These are phyloP conservation scores for Epizoanthus illoricatus DNA, from an alignment of 92 coral and sea anemone species.

Conservation along the genomic window DNA sequence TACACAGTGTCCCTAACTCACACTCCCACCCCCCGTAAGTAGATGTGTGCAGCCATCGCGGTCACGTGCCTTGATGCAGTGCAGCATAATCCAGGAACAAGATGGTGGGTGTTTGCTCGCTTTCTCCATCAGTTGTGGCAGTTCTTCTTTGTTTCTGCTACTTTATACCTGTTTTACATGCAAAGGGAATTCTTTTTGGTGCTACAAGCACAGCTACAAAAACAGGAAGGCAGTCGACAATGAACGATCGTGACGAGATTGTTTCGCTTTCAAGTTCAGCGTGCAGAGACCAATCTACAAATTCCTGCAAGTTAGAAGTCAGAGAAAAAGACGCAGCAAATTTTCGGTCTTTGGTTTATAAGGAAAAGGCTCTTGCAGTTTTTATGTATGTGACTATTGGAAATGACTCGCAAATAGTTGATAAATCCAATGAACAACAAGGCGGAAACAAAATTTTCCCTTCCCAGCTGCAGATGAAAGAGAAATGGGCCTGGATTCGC, in stretches of 20 bases:
- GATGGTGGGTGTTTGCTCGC: not conserved
- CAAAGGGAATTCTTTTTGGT: conserved; percentile 11
- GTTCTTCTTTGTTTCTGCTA: not conserved
- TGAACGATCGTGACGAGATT: not conserved
- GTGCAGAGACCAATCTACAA: not conserved
- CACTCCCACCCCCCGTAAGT: not conserved
- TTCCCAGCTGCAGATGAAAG: conserved; percentile 38
- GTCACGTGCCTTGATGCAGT: not conserved
- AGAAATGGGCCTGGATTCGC: conserved; percentile 87
- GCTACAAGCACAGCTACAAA: not conserved
- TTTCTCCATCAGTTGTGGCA: not conserved
- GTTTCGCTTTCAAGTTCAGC: conserved; percentile 19
- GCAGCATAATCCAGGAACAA: not conserved
- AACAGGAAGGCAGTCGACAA: not conserved
- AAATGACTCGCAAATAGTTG: conserved; percentile 29
- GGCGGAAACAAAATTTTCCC: conserved; percentile 21
- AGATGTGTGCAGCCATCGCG: not conserved
- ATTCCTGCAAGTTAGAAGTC: conserved; percentile 43
- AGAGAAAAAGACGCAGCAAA: conserved; percentile 33
- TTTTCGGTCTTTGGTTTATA: conserved; percentile 37
- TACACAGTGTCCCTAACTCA: no score
- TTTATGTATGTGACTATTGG: conserved; percentile 65
- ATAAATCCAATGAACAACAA: not conserved
- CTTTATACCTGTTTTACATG: not conserved
- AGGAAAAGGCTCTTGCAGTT: conserved; percentile 65